Percentiles rank a stretch among this genome's conserved stretches.
These are phyloP conservation scores for Limonius californicus DNA, from an alignment of 1,140 invertebrate genomes.

Conservation along the genomic window DNA sequence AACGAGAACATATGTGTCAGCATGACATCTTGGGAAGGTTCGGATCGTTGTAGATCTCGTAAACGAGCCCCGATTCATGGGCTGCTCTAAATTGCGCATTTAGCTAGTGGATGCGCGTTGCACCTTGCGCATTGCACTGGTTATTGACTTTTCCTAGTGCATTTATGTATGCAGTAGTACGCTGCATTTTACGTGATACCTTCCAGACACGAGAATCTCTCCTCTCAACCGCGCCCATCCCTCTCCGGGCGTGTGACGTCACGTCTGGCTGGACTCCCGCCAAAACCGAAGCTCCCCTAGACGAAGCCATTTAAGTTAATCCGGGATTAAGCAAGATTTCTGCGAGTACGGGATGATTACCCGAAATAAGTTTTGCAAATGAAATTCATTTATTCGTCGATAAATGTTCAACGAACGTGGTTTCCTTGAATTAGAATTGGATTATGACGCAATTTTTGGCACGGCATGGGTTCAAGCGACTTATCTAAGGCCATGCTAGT, in stretches of 20 bases:
- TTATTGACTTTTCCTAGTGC: slow-evolving; percentile 27
- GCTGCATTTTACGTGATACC: slow-evolving; percentile 29
- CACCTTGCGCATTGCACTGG: slow-evolving; percentile 18
- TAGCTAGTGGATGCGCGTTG: slow-evolving; percentile 10
- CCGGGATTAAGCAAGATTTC: background rate
- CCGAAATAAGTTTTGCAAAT: background rate
- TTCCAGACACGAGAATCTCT: slow-evolving; percentile 13
- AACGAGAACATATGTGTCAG: background rate
- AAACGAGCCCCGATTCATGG: background rate
- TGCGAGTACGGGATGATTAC: background rate
- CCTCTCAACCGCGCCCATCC: slow-evolving; percentile 11
- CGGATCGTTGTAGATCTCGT: background rate
- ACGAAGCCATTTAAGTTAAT: background rate
- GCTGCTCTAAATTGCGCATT: background rate
- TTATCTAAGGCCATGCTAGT: background rate
- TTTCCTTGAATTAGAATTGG: background rate
- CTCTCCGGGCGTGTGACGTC: slow-evolving; percentile 24
- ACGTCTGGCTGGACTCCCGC: slow-evolving; percentile 29
- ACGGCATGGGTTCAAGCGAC: background rate
- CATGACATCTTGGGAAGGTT: background rate
- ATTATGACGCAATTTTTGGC: background rate
- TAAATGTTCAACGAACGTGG: background rate
- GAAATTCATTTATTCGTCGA: background rate
- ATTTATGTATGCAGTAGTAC: slow-evolving; percentile 31
- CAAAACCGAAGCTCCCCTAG: slow-evolving; percentile 17